A percentile compares a stretch with the other conserved stretches of the same genome.
These are phyloP conservation scores for Phataginus tricuspis DNA, from an alignment of 2,797 vertebrate species.

Conservation along the genomic window DNA sequence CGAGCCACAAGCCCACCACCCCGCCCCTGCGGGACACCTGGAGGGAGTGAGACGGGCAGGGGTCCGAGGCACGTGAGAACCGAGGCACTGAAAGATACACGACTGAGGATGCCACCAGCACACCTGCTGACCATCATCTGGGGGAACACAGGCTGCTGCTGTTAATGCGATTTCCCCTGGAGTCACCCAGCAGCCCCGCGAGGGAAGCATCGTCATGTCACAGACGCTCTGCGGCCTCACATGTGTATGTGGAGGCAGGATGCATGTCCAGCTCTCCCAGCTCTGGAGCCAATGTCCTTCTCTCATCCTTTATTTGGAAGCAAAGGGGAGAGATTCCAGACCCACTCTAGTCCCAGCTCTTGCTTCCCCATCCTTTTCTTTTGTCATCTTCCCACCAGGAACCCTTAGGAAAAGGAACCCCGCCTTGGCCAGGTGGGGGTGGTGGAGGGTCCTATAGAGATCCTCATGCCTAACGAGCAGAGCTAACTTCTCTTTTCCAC, in stretches of 20 bases:
- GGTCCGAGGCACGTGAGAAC: fast-evolving
- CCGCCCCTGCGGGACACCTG: not conserved
- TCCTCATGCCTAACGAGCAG: not conserved
- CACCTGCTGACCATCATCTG: fast-evolving
- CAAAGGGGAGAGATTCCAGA: not conserved
- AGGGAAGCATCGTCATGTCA: not conserved
- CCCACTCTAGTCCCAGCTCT: not conserved
- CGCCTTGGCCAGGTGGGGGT: not conserved
- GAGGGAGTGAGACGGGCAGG: fast-evolving
- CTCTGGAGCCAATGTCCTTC: not conserved
- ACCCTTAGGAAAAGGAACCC: not conserved
- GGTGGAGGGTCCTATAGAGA: not conserved
- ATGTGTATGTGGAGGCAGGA: fast-evolving
- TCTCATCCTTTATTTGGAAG: not conserved
- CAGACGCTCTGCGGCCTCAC: fast-evolving
- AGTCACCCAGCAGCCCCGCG: fast-evolving
- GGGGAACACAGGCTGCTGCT: fast-evolving
- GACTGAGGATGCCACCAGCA: not conserved
- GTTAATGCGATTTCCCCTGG: not conserved
- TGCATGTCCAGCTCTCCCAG: no score
- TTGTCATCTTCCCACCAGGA: not conserved
- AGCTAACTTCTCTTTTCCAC: not conserved
- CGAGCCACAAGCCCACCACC: not conserved
- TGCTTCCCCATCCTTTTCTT: not conserved
- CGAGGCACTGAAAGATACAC: not conserved